phyloP scores from a whole-genome alignment of 1,140 invertebrate species.

The Neuroterus valhalla region DNA sequence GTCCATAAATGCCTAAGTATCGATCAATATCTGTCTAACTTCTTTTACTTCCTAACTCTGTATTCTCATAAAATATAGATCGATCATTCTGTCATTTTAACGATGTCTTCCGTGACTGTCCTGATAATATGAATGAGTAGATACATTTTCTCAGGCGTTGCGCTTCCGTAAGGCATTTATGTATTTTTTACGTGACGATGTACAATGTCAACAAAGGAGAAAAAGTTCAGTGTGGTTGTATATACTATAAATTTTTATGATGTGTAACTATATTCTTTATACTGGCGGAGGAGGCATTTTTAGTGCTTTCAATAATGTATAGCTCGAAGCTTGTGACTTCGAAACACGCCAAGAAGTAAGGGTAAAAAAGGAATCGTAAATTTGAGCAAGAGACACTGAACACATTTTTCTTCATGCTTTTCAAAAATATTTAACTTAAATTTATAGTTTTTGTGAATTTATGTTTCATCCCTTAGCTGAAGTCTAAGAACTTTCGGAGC shows the following conservation, averaged over 20 bases:
- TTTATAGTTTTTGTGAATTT: no score
- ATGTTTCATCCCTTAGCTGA: no score
- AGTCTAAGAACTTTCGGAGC: no score
- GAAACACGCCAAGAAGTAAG: slow-evolving; percentile 1
- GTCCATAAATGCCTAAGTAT: not conserved
- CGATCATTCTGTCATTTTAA: not conserved
- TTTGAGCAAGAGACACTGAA: not conserved
- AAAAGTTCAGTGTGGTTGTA: not conserved
- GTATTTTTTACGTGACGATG: slow-evolving; percentile 1
- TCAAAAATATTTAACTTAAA: no score
- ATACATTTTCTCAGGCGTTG: not conserved
- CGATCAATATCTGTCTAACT: not conserved
- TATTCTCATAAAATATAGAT: not conserved
- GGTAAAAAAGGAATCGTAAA: not conserved
- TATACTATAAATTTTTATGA: slow-evolving; percentile 8
- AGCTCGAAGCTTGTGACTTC: slow-evolving; percentile 1
- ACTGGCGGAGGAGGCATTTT: not conserved
- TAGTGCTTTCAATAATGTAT: slow-evolving; percentile 26
- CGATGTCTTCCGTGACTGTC: not conserved
- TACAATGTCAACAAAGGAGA: not conserved
- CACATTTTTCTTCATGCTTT: not conserved
- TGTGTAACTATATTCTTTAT: slow-evolving; percentile 18
- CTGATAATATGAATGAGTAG: not conserved
- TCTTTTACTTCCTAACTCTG: not conserved
- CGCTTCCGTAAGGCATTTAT: not conserved